phyloP scores from a whole-genome alignment of 2,797 vertebrate genomes.

The Galaxias olidus region DNA sequence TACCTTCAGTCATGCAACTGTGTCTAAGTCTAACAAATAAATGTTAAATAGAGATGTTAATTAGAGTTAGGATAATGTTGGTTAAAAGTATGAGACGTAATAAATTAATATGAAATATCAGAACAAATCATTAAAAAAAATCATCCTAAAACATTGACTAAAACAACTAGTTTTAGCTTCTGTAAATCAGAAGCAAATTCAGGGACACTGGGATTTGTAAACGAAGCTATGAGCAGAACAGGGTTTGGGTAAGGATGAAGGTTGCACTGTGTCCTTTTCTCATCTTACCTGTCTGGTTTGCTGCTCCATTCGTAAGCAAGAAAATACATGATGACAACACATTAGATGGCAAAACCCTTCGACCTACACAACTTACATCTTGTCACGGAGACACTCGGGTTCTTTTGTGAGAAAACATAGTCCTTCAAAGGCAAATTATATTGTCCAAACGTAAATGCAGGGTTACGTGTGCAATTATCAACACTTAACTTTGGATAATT shows the following conservation, averaged over 20 bases:
- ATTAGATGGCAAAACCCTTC: slow-evolving; percentile 76
- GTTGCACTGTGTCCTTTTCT: slow-evolving; percentile 16
- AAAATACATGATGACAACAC: slow-evolving; percentile 76
- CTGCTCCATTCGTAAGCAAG: slow-evolving; percentile 95
- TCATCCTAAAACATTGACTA: no score
- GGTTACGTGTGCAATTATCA: slow-evolving; percentile 50
- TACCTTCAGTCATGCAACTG: no score
- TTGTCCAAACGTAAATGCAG: slow-evolving; percentile 48
- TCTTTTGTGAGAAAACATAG: not conserved
- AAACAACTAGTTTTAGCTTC: no score
- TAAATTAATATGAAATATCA: no score
- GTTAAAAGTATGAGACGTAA: no score
- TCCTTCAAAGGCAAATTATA: slow-evolving; percentile 51
- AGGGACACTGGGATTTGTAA: not conserved
- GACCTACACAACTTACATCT: slow-evolving; percentile 21
- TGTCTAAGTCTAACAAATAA: no score
- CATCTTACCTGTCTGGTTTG: slow-evolving; percentile 99
- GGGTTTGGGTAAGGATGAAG: not conserved
- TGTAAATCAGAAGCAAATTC: no score
- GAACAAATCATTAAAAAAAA: no score
- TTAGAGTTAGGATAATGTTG: no score
- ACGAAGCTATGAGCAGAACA: slow-evolving; percentile 1
- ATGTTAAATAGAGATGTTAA: no score
- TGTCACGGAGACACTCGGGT: not conserved
- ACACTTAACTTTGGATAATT: slow-evolving; percentile 56